Evolutionary conservation across 2,888 invertebrate species (phyloP).

Genomic region (Cephonodes hylas): DNA sequence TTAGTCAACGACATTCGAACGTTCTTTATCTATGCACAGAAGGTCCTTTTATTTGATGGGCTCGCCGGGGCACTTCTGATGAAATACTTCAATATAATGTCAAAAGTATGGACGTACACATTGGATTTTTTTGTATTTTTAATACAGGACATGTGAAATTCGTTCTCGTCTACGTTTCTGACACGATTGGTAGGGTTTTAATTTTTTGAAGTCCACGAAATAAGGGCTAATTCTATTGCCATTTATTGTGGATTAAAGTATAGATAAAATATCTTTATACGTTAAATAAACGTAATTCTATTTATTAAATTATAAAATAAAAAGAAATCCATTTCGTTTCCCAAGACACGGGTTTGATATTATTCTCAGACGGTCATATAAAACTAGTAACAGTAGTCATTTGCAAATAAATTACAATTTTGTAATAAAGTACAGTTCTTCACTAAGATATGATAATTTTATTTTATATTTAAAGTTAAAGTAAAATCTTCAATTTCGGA

Average conservation of each 20-base stretch:
- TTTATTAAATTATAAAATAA: neutral
- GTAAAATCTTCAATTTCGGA: neutral
- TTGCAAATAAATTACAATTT: conserved; percentile 12
- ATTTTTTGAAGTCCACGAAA: no score
- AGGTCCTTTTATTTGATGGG: conserved; percentile 78
- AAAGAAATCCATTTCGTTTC: neutral
- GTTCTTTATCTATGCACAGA: conserved; percentile 79
- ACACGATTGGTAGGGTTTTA: no score
- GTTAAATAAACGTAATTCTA: neutral
- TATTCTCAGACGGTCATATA: neutral
- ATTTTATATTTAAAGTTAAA: conserved; percentile 8
- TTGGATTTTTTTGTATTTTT: neutral
- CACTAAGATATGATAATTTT: neutral
- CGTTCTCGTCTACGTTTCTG: no score
- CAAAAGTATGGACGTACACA: conserved; percentile 36
- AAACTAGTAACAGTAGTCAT: neutral
- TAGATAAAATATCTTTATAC: no score
- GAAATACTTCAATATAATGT: conserved; percentile 52
- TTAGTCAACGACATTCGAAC: conserved; percentile 71
- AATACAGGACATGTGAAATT: neutral
- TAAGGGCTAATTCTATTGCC: no score
- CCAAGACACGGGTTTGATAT: neutral
- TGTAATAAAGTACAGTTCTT: conserved; percentile 16
- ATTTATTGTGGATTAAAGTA: no score
- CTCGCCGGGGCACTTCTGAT: conserved; percentile 63